These are phyloP conservation scores for Patiria miniata DNA, from an alignment of 35 echinoderm and acorn worm genomes.

Conservation along the genomic window DNA sequence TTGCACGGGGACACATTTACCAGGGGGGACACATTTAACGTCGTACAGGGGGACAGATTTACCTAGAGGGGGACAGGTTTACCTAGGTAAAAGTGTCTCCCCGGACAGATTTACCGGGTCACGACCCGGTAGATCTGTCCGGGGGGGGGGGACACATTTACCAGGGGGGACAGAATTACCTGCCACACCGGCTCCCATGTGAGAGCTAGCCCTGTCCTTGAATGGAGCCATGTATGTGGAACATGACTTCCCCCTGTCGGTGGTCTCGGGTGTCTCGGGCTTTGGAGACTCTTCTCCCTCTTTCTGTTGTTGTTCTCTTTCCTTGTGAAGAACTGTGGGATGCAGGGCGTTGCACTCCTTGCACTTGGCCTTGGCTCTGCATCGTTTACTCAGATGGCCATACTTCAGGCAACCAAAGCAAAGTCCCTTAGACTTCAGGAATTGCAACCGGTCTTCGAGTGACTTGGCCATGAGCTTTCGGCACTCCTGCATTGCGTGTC, in stretches of 20 bases:
- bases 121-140: too few relatives aligned
- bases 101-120: too few relatives aligned
- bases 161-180: too few relatives aligned
- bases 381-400: conserved; percentile 47
- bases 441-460: conserved; percentile 28
- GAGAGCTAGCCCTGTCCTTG: not conserved
- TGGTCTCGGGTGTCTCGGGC: not conserved
- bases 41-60: too few relatives aligned
- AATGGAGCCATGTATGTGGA: not conserved
- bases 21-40: too few relatives aligned
- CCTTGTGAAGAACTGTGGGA: conserved; percentile 47
- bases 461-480: conserved; percentile 16
- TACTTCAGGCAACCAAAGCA: conserved; percentile 66
- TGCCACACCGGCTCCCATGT: too few relatives aligned
- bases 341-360: conserved; percentile 16
- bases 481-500: conserved; percentile 44
- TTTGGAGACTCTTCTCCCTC: not conserved
- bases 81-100: too few relatives aligned
- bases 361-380: conserved; percentile 40
- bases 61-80: too few relatives aligned
- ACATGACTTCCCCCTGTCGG: not conserved
- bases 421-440: conserved; percentile 16
- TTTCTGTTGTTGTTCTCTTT: conserved; percentile 10
- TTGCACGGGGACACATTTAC: too few relatives aligned
- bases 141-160: too few relatives aligned